These are phyloP conservation scores for Coptodon rendalli DNA, from an alignment of 2,113 vertebrate genomes.

Conservation along the genomic window DNA sequence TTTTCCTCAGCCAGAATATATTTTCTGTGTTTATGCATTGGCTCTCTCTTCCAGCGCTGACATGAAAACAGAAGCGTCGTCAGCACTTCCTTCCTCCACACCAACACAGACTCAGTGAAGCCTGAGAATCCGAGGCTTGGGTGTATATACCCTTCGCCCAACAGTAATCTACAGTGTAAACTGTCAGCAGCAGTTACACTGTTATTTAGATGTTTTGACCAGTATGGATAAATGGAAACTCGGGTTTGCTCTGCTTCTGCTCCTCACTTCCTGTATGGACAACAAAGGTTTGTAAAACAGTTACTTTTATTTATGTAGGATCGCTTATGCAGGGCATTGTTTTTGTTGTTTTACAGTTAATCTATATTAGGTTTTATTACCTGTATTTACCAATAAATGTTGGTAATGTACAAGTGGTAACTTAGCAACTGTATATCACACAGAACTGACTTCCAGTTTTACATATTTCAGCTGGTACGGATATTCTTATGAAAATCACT, in stretches of 20 bases:
- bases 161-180: not conserved
- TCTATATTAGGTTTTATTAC: fast-evolving
- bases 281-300: too few relatives aligned
- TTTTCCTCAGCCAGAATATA: not conserved
- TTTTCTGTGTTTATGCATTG: not conserved
- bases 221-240: too few relatives aligned
- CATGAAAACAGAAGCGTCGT: not conserved
- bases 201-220: too few relatives aligned
- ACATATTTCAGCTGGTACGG: fast-evolving
- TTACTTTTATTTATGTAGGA: not conserved
- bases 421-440: not conserved
- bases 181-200: not conserved
- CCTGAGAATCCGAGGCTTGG: not conserved
- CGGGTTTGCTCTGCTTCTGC: too few relatives aligned
- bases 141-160: not conserved
- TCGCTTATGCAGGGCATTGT: fast-evolving
- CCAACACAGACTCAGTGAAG: not conserved
- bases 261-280: too few relatives aligned
- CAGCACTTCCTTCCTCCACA: not conserved
- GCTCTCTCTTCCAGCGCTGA: not conserved
- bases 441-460: not conserved
- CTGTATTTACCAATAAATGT: not conserved
- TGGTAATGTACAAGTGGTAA: not conserved
- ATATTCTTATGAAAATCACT: not conserved
- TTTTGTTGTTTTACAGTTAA: not conserved